phyloP scores from a whole-genome alignment of 1,140 invertebrate species.

The Sogatella furcifera region DNA sequence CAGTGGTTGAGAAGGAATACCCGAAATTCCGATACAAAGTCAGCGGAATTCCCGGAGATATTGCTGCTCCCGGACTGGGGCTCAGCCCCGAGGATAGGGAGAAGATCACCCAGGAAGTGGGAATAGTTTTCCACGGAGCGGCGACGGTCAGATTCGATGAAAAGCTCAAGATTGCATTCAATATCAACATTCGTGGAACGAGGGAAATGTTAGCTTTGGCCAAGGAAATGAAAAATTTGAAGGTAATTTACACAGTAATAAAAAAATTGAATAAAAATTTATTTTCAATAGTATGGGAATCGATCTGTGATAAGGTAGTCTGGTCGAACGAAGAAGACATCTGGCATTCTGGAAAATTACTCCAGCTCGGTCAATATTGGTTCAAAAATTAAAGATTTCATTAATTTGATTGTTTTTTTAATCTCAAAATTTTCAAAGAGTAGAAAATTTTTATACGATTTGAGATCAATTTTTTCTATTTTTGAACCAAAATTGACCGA shows the following conservation, averaged over 20 bases:
- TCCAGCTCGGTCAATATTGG: no score
- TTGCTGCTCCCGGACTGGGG: conserved; percentile 36
- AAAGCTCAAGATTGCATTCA: conserved; percentile 55
- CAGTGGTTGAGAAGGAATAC: background rate
- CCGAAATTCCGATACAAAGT: background rate
- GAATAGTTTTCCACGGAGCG: conserved; percentile 38
- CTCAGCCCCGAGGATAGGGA: conserved; percentile 35
- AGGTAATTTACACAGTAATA: conserved; percentile 32
- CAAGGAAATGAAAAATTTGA: conserved; percentile 58
- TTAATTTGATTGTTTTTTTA: no score
- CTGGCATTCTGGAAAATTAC: no score
- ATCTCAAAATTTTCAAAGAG: no score
- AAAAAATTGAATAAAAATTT: no score
- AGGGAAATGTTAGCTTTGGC: conserved; percentile 61
- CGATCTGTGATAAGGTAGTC: no score
- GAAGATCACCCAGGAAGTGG: conserved; percentile 25
- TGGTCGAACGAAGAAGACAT: no score
- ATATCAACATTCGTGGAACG: conserved; percentile 64
- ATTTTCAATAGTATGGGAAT: no score
- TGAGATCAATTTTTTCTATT: no score
- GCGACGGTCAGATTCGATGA: conserved; percentile 80
- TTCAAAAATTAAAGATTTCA: no score
- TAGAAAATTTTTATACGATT: no score
- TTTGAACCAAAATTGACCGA: no score
- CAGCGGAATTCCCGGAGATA: conserved; percentile 35